Evolutionary conservation across 2,888 invertebrate species (phyloP).

Genomic region (Prosopocoilus inquinatus): DNA sequence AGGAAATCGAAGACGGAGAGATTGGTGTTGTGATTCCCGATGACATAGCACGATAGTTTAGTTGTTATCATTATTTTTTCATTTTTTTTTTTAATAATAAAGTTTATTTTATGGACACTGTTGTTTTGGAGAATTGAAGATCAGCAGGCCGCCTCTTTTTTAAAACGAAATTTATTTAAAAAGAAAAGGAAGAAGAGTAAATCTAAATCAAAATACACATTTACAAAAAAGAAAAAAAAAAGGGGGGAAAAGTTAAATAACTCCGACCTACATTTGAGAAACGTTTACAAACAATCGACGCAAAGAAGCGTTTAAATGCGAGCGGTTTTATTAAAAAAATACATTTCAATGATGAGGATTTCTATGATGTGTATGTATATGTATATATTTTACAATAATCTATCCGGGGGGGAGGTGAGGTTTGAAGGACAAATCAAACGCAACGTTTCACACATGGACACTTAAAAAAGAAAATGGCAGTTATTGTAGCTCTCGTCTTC

Average conservation of each 20-base stretch:
- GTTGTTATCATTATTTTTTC: neutral
- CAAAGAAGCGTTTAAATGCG: neutral
- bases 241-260: too few relatives aligned
- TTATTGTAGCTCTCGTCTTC: too few relatives aligned
- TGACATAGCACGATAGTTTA: neutral
- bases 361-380: too few relatives aligned
- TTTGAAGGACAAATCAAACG: too few relatives aligned
- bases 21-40: neutral
- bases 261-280: neutral
- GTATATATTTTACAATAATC: too few relatives aligned
- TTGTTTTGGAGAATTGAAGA: neutral
- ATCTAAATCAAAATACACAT: constrained; percentile 5
- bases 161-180: neutral
- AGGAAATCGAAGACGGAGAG: constrained; percentile 17
- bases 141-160: neutral
- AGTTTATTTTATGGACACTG: neutral
- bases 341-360: too few relatives aligned
- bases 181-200: neutral
- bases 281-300: neutral
- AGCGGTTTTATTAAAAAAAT: neutral
- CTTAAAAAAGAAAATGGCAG: too few relatives aligned
- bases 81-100: too few relatives aligned
- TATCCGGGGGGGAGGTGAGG: too few relatives aligned
- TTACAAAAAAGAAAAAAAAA: too few relatives aligned
- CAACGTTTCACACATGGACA: too few relatives aligned